Conservation (phyloP, 2,113 vertebrate species). For the Hydrolagus affinis region DNA sequence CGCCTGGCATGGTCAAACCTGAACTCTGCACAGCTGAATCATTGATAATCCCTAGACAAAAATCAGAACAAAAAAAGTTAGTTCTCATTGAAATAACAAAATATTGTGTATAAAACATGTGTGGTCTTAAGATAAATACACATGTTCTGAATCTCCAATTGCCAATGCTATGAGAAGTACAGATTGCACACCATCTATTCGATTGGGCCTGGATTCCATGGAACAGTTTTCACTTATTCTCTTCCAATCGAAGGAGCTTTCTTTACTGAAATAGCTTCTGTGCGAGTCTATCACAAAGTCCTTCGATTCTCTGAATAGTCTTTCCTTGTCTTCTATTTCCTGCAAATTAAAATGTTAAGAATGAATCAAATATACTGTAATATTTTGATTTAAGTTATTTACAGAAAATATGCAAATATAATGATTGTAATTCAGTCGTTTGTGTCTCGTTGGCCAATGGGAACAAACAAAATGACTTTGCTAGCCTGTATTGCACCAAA, state of each 20-base stretch:
- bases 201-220: constrained; percentile 55
- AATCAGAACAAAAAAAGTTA: constrained; percentile 29
- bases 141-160: constrained; percentile 34
- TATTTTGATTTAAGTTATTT: too few relatives aligned
- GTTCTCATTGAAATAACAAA: not conserved
- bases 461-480: too few relatives aligned
- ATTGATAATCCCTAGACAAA: constrained; percentile 49
- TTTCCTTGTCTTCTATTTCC: constrained; percentile 76
- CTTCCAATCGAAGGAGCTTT: constrained; percentile 55
- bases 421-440: too few relatives aligned
- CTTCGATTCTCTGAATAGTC: constrained; percentile 58
- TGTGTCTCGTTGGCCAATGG: too few relatives aligned
- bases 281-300: constrained; percentile 38
- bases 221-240: constrained; percentile 50
- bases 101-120: too few relatives aligned
- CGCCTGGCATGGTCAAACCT: constrained; percentile 46
- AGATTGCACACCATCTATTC: constrained; percentile 52
- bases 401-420: too few relatives aligned
- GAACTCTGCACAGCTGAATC: constrained; percentile 50
- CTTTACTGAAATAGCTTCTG: constrained; percentile 43
- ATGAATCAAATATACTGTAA: too few relatives aligned
- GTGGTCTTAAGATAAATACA: not conserved
- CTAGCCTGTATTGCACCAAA: too few relatives aligned
- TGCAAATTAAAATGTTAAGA: constrained; percentile 39
- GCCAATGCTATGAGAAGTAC: constrained; percentile 54